These are phyloP conservation scores for Raillietiella orientalis DNA, from an alignment of 2,888 invertebrate genomes.

Conservation along the genomic window DNA sequence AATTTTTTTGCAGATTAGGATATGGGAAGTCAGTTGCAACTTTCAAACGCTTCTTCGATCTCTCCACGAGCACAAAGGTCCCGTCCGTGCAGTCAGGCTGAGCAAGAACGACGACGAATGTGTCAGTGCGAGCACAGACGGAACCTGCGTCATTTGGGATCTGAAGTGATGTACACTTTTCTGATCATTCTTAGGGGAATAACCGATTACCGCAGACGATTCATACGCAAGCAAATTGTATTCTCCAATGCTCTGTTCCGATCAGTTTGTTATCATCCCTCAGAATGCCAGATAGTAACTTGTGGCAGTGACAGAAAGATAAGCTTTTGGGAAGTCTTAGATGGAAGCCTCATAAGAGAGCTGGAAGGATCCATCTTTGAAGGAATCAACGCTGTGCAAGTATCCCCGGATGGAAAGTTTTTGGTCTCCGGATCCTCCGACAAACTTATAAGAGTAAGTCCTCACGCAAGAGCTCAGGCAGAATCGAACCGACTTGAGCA, in stretches of 20 bases:
- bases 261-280: constrained; percentile 33
- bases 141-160: constrained; percentile 79
- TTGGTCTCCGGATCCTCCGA: no score
- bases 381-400: no score
- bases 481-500: no score
- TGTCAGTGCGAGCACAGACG: constrained; percentile 63
- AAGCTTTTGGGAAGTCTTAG: no score
- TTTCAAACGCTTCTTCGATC: constrained; percentile 31
- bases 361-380: no score
- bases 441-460: no score
- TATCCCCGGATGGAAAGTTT: no score
- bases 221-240: constrained; percentile 39
- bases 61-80: constrained; percentile 66
- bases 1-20: constrained; percentile 20
- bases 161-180: constrained; percentile 22
- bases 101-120: constrained; percentile 42
- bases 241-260: constrained; percentile 58
- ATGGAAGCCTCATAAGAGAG: no score
- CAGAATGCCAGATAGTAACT: constrained; percentile 40
- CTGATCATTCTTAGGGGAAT: not conserved
- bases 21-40: constrained; percentile 37
- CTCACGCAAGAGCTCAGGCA: no score
- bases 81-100: constrained; percentile 46
- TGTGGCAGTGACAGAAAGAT: constrained; percentile 60
- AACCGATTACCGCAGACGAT: constrained; percentile 18